These are phyloP conservation scores for Lithodes maja DNA, from an alignment of 2,888 invertebrate species.

Conservation along the genomic window DNA sequence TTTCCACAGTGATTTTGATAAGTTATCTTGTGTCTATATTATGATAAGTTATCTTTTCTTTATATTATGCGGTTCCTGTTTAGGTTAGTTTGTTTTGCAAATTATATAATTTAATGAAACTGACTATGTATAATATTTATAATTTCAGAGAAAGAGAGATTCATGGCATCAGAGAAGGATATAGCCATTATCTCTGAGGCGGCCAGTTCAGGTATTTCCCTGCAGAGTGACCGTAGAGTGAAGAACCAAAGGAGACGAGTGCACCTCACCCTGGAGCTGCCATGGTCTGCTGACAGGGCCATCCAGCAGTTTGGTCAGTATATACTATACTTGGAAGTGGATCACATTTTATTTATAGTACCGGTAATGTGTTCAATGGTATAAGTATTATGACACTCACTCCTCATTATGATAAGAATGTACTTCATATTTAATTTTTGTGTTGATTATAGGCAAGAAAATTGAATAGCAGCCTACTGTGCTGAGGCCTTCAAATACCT, in stretches of 20 bases:
- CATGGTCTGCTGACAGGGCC: slow-evolving; percentile 99
- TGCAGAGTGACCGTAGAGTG: slow-evolving; percentile 92
- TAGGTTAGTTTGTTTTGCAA: neutral
- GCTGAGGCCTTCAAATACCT: too few relatives aligned
- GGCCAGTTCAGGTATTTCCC: slow-evolving; percentile 96
- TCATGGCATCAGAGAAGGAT: slow-evolving; percentile 99
- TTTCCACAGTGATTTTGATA: neutral
- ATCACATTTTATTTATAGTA: too few relatives aligned
- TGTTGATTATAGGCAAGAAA: too few relatives aligned
- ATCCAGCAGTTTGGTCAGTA: slow-evolving; percentile 97
- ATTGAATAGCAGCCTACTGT: too few relatives aligned
- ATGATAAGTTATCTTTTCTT: too few relatives aligned
- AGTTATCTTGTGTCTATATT: too few relatives aligned
- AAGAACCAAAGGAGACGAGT: slow-evolving; percentile 95
- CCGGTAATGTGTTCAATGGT: too few relatives aligned
- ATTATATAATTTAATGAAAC: neutral
- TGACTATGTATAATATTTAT: slow-evolving; percentile 27
- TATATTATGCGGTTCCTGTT: too few relatives aligned
- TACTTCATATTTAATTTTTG: too few relatives aligned
- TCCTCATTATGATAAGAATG: too few relatives aligned
- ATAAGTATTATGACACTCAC: too few relatives aligned
- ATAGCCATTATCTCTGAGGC: slow-evolving; percentile 99
- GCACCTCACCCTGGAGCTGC: slow-evolving; percentile 97
- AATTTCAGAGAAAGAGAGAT: slow-evolving; percentile 80
- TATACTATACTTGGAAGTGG: too few relatives aligned